Percentiles rank a stretch among this genome's conserved stretches.
phyloP scores from a whole-genome alignment of 2,113 vertebrate species.

The Corythaeola cristata region DNA sequence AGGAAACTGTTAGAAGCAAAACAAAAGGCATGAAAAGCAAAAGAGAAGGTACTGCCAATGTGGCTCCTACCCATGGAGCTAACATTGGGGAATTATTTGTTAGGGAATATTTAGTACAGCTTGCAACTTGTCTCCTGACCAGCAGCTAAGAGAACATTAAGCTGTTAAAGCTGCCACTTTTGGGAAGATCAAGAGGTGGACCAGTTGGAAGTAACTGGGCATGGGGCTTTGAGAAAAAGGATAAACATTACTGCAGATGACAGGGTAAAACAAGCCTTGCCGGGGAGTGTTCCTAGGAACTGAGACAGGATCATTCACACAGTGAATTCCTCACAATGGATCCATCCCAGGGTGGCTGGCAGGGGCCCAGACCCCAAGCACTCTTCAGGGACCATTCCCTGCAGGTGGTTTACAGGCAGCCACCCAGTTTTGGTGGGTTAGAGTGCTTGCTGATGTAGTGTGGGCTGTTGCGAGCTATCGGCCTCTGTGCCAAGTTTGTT shows the following conservation, averaged over 20 bases:
- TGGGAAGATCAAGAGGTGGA: background rate
- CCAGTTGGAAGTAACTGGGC: background rate
- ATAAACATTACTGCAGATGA: background rate
- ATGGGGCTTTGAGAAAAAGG: background rate
- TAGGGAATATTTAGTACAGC: background rate
- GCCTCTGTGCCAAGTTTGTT: background rate
- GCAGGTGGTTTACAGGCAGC: background rate
- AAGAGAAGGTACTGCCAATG: background rate
- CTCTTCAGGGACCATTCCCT: background rate
- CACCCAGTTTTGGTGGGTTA: background rate
- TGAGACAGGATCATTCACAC: background rate
- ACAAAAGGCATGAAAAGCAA: background rate
- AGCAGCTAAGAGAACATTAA: background rate
- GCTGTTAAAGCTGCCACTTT: background rate
- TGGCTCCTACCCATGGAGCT: background rate
- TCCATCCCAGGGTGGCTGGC: background rate
- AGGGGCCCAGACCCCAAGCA: background rate
- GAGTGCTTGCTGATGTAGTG: background rate
- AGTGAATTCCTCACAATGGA: fast-evolving
- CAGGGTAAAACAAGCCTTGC: background rate
- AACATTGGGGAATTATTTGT: background rate
- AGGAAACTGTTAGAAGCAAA: background rate
- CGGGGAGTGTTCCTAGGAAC: background rate
- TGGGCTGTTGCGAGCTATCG: background rate
- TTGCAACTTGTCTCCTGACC: background rate